Evolutionary conservation across 2,113 vertebrate genomes (phyloP).

Genomic region (Hepsetus odoe): DNA sequence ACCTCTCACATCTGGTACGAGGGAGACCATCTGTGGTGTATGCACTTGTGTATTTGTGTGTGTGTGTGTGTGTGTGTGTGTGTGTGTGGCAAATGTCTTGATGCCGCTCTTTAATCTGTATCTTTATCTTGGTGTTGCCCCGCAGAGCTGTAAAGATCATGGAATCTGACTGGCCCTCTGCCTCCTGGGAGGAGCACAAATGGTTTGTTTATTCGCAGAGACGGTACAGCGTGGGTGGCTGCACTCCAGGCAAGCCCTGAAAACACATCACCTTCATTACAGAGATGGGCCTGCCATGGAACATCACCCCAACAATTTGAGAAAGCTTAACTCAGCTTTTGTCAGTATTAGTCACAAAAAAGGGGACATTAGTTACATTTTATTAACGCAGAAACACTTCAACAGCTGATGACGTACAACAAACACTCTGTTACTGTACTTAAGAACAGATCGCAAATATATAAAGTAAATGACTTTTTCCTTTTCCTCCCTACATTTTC

Average conservation of each 20-base stretch:
- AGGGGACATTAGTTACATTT: not conserved
- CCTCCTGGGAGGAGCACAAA: conserved; percentile 6
- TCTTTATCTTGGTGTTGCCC: not conserved
- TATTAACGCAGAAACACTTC: not conserved
- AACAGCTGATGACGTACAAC: too few species aligned
- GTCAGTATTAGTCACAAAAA: not conserved
- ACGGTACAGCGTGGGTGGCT: not conserved
- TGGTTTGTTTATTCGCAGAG: conserved; percentile 4
- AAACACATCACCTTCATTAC: not conserved
- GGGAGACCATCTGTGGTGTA: conserved; percentile 49
- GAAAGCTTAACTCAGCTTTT: not conserved
- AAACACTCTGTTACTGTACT: too few species aligned
- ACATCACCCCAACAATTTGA: not conserved
- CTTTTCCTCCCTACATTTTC: too few species aligned
- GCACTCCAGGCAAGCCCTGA: not conserved
- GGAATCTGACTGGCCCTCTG: conserved; percentile 10
- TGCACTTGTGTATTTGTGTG: conserved; percentile 13
- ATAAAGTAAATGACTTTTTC: too few species aligned
- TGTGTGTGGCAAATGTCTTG: conserved; percentile 28
- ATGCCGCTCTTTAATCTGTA: not conserved
- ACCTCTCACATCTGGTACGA: conserved; percentile 52
- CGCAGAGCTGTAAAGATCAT: conserved; percentile 33
- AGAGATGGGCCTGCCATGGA: not conserved
- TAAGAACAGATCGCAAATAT: too few species aligned
- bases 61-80: conserved; percentile 35